Conservation (phyloP, 1,140 invertebrate genomes). For the Euwallacea similis region DNA sequence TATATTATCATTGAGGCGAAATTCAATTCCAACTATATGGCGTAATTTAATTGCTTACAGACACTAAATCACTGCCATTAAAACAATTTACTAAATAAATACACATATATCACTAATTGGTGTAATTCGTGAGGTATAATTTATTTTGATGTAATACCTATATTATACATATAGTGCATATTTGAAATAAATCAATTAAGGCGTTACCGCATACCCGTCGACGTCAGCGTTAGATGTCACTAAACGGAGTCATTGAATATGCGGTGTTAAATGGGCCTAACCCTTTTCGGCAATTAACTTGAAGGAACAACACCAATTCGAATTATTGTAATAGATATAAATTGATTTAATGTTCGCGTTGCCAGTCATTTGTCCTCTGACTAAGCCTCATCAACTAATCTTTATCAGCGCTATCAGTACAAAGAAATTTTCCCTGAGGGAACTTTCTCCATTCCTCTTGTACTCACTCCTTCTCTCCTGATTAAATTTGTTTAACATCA, state of each 20-base stretch:
- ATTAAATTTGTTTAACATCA: constrained; percentile 18
- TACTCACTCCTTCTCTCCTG: constrained; percentile 1
- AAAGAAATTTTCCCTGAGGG: not conserved
- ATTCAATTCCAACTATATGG: not conserved
- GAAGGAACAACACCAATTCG: no score
- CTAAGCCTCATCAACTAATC: constrained; percentile 6
- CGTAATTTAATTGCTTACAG: not conserved
- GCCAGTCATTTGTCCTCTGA: not conserved
- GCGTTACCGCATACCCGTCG: no score
- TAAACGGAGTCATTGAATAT: not conserved
- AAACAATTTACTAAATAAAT: no score
- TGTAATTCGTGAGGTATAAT: no score
- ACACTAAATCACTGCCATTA: no score
- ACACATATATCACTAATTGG: no score
- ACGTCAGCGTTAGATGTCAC: no score
- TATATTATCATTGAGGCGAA: not conserved
- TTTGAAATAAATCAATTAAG: no score
- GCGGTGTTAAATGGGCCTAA: not conserved
- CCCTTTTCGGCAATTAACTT: not conserved
- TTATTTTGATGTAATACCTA: no score
- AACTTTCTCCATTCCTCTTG: constrained; percentile 1
- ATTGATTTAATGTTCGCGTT: not conserved
- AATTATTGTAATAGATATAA: not conserved
- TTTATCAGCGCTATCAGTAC: constrained; percentile 5
- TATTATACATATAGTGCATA: no score